Base-by-base conservation (phyloP, 2,888 invertebrate species). In the Koerneria pararmatus region DNA sequence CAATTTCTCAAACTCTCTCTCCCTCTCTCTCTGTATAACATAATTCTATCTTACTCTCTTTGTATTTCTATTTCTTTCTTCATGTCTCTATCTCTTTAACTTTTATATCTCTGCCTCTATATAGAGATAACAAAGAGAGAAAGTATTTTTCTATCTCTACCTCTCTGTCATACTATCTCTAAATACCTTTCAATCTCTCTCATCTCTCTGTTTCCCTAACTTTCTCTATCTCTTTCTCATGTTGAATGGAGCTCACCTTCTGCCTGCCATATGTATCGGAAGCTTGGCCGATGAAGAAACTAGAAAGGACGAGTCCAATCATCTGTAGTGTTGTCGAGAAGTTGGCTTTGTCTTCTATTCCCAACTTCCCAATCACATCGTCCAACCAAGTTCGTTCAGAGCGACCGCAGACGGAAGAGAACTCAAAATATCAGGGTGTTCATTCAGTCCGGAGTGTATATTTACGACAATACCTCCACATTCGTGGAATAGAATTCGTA, bases 261-360 rank as follows among this genome's bases (percentile, higher is more conserved):
- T 67, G 68, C 19, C 76, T 67, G 29, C 76, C 76, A 66, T 73
- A 74, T 31, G 68, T 64, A 67, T 76, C 76, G 0, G 71, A 70
- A 15, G 73, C 27, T 37, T 76, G 74, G 6, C 76, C 76, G n/a
- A 69, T 71, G 1, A 72, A 56, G 2, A 73, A 71, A 5, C 73
- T 68, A 6, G 74, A 74, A 5, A 73, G 34, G 67, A 76, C 69
- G 31, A 76, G 60, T 24, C 74, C 74, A n/a, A 76, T 63, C 76
- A 76, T 76, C 51, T 76, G 71, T 15, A 62, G 49, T 15, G 61
- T 62, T 24, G 61, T 62, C 1, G 61, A 62, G 53, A 66, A 66
- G 22, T 51, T 49, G 5, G 73, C 69, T 51, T 73, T 68, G 49
- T 76, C 75, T 24, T 58, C 64, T 3, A 73, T 64, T 15, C 76